Conservation (phyloP, 92 coral and sea anemone genomes). For the Epizoanthus stellaris region DNA sequence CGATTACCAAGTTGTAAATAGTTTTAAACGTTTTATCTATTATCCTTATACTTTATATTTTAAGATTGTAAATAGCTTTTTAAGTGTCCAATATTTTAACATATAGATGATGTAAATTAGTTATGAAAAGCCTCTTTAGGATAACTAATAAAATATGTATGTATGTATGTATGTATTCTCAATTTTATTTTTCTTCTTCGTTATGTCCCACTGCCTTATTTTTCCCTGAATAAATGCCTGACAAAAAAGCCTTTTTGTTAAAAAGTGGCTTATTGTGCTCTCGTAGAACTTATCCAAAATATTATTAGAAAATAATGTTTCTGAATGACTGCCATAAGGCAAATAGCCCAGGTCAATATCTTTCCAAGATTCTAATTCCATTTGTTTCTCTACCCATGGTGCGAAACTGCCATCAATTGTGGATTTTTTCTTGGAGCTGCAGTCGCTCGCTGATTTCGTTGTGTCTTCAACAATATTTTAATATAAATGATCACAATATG, state of each 20-base stretch:
- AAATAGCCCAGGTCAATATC: constrained; percentile 52
- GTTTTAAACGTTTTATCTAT: too few relatives aligned
- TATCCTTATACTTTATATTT: too few relatives aligned
- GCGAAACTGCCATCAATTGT: constrained; percentile 1
- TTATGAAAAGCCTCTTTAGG: too few relatives aligned
- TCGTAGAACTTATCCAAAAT: constrained; percentile 50
- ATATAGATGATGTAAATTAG: too few relatives aligned
- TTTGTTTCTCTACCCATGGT: not conserved
- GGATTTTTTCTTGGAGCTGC: not conserved
- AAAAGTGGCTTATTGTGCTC: constrained; percentile 33
- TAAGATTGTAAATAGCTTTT: too few relatives aligned
- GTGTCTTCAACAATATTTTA: too few relatives aligned
- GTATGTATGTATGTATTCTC: too few relatives aligned
- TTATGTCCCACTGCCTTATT: constrained; percentile 58
- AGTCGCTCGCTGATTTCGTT: constrained; percentile 7
- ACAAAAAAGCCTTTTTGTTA: constrained; percentile 52
- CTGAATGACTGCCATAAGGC: constrained; percentile 55
- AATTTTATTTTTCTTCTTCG: constrained; percentile 52
- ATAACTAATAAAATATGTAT: too few relatives aligned
- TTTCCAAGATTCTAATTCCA: constrained; percentile 30
- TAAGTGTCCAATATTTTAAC: too few relatives aligned
- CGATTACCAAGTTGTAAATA: too few relatives aligned
- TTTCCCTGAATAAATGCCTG: constrained; percentile 62
- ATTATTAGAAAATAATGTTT: constrained; percentile 60
- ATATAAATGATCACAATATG: too few relatives aligned